Conservation (phyloP, 1,140 invertebrate species). For the Drosophila chauvacae region DNA sequence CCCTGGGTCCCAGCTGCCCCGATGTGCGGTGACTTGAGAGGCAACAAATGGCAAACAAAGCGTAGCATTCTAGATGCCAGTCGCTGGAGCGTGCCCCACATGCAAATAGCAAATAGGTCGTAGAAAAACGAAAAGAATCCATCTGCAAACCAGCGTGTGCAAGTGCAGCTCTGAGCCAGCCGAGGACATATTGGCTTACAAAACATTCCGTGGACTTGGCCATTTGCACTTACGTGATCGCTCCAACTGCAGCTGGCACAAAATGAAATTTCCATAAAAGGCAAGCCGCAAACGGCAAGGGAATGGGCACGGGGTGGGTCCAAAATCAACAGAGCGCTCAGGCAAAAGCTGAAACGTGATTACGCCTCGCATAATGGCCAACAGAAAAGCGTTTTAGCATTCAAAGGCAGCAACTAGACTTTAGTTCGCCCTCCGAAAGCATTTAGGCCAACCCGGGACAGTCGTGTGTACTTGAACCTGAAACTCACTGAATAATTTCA, state of each 20-base stretch:
- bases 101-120: constrained; percentile 56
- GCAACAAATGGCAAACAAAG: constrained; percentile 78
- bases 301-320: neutral
- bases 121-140: constrained; percentile 19
- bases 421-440: constrained; percentile 16
- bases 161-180: constrained; percentile 19
- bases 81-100: constrained; percentile 65
- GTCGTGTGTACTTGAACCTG: constrained; percentile 38
- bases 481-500: constrained; percentile 45
- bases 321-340: constrained; percentile 45
- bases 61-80: constrained; percentile 59
- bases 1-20: constrained; percentile 15
- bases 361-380: constrained; percentile 46
- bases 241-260: constrained; percentile 50
- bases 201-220: constrained; percentile 56
- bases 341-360: constrained; percentile 54
- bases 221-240: constrained; percentile 71
- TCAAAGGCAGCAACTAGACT: constrained; percentile 34
- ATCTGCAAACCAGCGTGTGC: constrained; percentile 23
- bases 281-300: constrained; percentile 1
- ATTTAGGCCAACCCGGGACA: constrained; percentile 25
- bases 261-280: constrained; percentile 58
- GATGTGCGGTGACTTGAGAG: constrained; percentile 51
- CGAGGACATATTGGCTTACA: constrained; percentile 59
- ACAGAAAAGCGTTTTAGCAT: constrained; percentile 33